Evolutionary conservation across 1,140 invertebrate species (phyloP).

Genomic region (Heliconius himera): DNA sequence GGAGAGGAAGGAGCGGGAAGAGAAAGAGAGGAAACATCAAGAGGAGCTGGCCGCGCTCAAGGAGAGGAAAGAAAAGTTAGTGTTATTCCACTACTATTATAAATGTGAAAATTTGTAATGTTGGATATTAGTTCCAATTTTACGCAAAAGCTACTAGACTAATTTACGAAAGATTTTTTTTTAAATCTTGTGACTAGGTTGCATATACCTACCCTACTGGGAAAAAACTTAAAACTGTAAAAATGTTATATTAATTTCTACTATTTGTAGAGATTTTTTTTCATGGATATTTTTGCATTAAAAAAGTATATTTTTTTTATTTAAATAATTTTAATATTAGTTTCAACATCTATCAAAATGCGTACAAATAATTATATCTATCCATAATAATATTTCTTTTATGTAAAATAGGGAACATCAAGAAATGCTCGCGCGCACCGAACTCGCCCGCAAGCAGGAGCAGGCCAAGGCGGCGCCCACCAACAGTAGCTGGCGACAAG

Average conservation of each 20-base stretch:
- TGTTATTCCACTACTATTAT: background rate
- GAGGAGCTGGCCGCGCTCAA: conserved; percentile 51
- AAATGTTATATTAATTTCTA: too few species aligned
- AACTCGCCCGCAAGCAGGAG: conserved; percentile 87
- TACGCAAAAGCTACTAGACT: too few species aligned
- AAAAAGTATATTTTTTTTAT: too few species aligned
- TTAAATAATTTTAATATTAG: background rate
- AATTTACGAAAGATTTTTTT: too few species aligned
- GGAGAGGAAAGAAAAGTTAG: conserved; percentile 44
- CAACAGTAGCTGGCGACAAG: conserved; percentile 68
- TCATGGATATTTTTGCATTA: too few species aligned
- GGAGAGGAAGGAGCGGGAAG: conserved; percentile 82
- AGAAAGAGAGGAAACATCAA: conserved; percentile 79
- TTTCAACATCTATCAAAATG: background rate
- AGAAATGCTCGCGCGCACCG: conserved; percentile 85
- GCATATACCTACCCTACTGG: too few species aligned
- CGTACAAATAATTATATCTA: background rate
- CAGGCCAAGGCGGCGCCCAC: conserved; percentile 80
- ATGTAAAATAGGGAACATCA: conserved; percentile 78
- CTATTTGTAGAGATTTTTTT: too few species aligned
- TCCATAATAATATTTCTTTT: background rate
- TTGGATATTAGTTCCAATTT: too few species aligned
- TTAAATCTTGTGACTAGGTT: too few species aligned
- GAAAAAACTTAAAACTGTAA: too few species aligned
- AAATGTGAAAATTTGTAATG: too few species aligned